Percentiles rank a stretch among this genome's conserved stretches.
Conservation (phyloP, 2,113 vertebrate genomes). For the Micromys minutus region DNA sequence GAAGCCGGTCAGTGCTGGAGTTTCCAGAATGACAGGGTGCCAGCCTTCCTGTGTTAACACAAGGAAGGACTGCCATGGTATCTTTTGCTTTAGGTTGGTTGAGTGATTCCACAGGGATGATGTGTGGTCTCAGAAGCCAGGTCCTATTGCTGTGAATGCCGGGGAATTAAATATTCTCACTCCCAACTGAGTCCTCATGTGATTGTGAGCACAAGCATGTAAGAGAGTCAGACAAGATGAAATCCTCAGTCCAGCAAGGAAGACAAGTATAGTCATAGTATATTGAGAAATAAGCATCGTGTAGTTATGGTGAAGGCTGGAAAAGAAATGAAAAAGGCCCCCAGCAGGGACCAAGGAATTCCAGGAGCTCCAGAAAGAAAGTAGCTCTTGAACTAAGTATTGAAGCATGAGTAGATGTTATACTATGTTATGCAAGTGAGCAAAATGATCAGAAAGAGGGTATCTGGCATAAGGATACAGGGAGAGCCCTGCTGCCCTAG, state of each 20-base stretch:
- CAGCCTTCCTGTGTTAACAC: background rate
- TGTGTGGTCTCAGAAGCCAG: background rate
- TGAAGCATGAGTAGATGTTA: background rate
- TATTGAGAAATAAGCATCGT: background rate
- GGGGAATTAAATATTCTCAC: background rate
- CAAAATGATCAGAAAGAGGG: background rate
- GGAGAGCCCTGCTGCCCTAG: background rate
- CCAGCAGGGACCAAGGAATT: background rate
- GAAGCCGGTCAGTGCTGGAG: constrained; percentile 90
- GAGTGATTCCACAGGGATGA: background rate
- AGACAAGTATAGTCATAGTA: background rate
- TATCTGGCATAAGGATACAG: too few relatives aligned
- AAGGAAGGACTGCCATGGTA: background rate
- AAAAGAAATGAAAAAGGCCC: background rate
- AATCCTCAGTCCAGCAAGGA: background rate
- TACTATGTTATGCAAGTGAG: background rate
- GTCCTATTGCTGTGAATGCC: background rate
- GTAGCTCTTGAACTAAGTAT: background rate
- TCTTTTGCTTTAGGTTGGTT: background rate
- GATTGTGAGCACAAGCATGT: background rate
- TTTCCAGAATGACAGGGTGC: accelerated
- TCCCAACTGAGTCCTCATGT: background rate
- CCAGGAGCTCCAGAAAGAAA: background rate
- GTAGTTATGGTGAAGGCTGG: background rate
- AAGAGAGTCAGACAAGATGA: background rate